Evolutionary conservation across 2,888 invertebrate species (phyloP).

Genomic region (Linyphia triangularis): DNA sequence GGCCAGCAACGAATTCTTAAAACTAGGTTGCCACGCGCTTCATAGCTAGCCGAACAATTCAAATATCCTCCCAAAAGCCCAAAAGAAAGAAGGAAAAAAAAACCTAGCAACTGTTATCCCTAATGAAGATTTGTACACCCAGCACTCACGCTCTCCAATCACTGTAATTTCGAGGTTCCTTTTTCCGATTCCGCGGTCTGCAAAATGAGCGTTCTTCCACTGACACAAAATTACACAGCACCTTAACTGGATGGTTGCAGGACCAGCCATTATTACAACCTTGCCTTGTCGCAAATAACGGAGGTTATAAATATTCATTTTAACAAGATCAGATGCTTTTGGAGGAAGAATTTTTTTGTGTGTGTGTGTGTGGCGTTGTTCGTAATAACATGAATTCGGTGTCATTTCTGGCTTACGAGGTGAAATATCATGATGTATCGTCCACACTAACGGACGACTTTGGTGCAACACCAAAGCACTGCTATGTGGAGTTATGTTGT

Average conservation of each 20-base stretch:
- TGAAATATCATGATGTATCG: slow-evolving; percentile 57
- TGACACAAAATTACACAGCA: background rate
- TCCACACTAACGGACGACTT: background rate
- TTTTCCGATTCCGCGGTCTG: background rate
- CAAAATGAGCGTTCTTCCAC: background rate
- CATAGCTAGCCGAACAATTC: background rate
- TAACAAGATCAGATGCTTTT: slow-evolving; percentile 52
- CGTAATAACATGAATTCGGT: slow-evolving; percentile 58
- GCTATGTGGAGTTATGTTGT: background rate
- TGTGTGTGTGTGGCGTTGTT: background rate
- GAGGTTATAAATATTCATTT: slow-evolving; percentile 71
- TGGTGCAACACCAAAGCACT: background rate
- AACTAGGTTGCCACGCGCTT: too few relatives aligned
- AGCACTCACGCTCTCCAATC: background rate
- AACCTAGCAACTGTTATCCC: background rate
- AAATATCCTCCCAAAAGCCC: background rate
- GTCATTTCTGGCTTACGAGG: slow-evolving; percentile 25
- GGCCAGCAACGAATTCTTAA: too few relatives aligned
- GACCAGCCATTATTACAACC: background rate
- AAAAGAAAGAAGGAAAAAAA: background rate
- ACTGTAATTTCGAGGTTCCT: slow-evolving; percentile 11
- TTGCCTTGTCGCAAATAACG: slow-evolving; percentile 12
- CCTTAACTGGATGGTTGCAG: slow-evolving; percentile 1
- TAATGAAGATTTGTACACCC: slow-evolving; percentile 19
- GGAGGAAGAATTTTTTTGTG: slow-evolving; percentile 20